These are phyloP conservation scores for Lasioglossum lativentre DNA, from an alignment of 2,888 invertebrate genomes.

Conservation along the genomic window DNA sequence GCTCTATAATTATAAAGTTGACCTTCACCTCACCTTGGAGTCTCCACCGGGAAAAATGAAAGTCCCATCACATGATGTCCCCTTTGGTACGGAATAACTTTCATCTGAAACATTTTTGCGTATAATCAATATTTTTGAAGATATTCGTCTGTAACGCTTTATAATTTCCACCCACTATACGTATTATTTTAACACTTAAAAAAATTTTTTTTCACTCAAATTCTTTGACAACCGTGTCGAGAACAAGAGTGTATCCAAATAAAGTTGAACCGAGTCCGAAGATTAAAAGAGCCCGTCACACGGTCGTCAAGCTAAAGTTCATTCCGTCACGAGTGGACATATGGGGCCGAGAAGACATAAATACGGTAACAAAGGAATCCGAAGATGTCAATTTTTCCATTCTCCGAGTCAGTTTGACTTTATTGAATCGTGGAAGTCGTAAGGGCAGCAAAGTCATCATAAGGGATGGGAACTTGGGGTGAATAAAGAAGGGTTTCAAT, in stretches of 20 bases:
- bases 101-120: too few species aligned
- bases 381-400: slow-evolving; percentile 28
- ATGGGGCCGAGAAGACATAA: slow-evolving; percentile 1
- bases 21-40: too few species aligned
- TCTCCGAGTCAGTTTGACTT: slow-evolving; percentile 19
- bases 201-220: too few species aligned
- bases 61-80: too few species aligned
- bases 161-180: too few species aligned
- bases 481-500: slow-evolving; percentile 14
- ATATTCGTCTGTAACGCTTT: too few species aligned
- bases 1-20: too few species aligned
- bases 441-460: slow-evolving; percentile 13
- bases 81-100: too few species aligned
- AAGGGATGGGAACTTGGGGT: slow-evolving; percentile 20
- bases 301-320: background rate
- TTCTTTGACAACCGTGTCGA: background rate
- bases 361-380: slow-evolving; percentile 30
- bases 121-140: too few species aligned
- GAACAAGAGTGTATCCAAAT: background rate
- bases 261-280: background rate
- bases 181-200: too few species aligned
- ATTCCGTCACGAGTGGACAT: background rate
- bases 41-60: too few species aligned
- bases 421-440: slow-evolving; percentile 49
- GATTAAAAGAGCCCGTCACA: background rate